Percentiles rank a stretch among this genome's conserved stretches.
Conservation (phyloP, 64 coral and sea anemone genomes). For the Pocillopora verrucosa region DNA sequence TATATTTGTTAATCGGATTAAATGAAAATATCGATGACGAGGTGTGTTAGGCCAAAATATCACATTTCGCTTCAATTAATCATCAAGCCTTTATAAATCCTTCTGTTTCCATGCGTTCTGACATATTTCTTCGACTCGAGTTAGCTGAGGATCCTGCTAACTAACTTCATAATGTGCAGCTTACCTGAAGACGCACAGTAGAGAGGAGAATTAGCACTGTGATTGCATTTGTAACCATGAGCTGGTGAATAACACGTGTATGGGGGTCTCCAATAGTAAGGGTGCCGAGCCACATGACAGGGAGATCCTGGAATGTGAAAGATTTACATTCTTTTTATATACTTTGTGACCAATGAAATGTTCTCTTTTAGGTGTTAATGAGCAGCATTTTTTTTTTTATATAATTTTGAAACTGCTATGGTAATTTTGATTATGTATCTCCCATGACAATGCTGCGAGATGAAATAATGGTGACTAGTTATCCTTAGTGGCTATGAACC, state of each 20-base stretch:
- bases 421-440: too few species aligned
- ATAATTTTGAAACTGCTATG: too few species aligned
- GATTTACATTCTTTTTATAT: neutral
- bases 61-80: neutral
- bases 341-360: neutral
- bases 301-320: constrained; percentile 9
- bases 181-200: neutral
- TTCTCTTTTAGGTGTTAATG: neutral
- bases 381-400: neutral
- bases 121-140: too few species aligned
- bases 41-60: neutral
- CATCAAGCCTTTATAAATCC: neutral
- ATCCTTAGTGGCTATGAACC: too few species aligned
- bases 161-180: neutral
- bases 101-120: too few species aligned
- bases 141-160: too few species aligned
- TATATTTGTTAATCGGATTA: too few species aligned
- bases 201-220: constrained; percentile 7
- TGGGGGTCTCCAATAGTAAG: constrained; percentile 52
- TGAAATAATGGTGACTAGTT: too few species aligned
- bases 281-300: neutral
- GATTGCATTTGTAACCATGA: constrained; percentile 22
- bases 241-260: constrained; percentile 53
- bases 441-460: too few species aligned
- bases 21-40: too few species aligned